These are phyloP conservation scores for Pholis gunnellus DNA, from an alignment of 2,113 vertebrate genomes.

Conservation along the genomic window DNA sequence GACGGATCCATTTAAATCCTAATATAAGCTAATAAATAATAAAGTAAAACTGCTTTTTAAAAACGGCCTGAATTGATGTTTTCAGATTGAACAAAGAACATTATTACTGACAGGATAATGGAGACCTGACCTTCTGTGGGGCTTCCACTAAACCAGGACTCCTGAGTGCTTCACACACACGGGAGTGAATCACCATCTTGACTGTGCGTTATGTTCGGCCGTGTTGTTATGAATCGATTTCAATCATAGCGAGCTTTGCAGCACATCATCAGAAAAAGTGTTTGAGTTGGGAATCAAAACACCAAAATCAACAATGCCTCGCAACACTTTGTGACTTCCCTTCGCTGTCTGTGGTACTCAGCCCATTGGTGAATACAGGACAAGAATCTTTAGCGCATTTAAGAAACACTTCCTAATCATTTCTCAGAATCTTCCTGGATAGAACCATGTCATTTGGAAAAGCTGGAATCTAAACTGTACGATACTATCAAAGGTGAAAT, in stretches of 20 bases:
- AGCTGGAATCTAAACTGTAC: neutral
- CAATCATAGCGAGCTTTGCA: neutral
- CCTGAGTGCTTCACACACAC: conserved; percentile 19
- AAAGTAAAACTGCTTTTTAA: neutral
- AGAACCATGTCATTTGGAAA: neutral
- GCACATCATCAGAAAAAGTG: neutral
- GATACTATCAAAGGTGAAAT: neutral
- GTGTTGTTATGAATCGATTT: conserved; percentile 21
- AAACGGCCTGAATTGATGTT: neutral
- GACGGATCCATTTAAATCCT: neutral
- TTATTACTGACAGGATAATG: conserved; percentile 20
- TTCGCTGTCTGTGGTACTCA: neutral
- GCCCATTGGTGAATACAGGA: neutral
- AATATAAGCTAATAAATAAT: too few relatives aligned
- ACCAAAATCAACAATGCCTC: neutral
- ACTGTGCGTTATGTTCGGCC: conserved; percentile 3
- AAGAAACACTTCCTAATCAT: neutral
- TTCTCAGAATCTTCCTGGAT: neutral
- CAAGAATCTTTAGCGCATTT: neutral
- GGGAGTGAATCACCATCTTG: conserved; percentile 27
- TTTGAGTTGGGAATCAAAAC: neutral
- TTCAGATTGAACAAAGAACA: neutral
- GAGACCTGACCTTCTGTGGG: conserved; percentile 25
- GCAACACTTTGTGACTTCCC: neutral
- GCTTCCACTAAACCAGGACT: conserved; percentile 29